These are phyloP conservation scores for Dromococcyx pavoninus DNA, from an alignment of 2,797 vertebrate species.

Conservation along the genomic window DNA sequence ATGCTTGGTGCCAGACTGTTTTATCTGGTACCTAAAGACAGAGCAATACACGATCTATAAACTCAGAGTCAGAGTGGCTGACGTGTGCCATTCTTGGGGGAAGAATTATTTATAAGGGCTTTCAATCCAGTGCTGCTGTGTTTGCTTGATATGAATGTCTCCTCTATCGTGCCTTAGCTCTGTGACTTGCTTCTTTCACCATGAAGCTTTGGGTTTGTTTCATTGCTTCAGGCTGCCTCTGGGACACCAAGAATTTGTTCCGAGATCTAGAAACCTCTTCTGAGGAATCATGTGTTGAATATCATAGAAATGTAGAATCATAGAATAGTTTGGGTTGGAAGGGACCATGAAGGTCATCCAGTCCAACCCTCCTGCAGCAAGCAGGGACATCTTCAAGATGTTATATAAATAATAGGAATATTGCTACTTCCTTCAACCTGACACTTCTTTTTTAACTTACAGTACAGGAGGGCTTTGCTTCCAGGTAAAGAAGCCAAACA, in stretches of 20 bases:
- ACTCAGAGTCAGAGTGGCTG: rapidly evolving
- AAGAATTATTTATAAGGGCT: neutral
- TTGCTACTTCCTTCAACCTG: neutral
- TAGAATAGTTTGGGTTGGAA: too few species aligned
- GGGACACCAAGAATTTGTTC: neutral
- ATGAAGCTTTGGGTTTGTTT: neutral
- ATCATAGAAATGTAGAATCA: neutral
- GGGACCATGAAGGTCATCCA: too few species aligned
- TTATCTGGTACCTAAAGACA: neutral
- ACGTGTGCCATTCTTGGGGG: neutral
- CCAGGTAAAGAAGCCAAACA: neutral
- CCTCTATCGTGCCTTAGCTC: neutral
- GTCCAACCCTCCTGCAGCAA: too few species aligned
- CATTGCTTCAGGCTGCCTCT: neutral
- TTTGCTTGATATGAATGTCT: neutral
- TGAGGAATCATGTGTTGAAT: neutral
- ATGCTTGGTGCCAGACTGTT: neutral
- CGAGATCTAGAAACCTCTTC: neutral
- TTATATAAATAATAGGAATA: neutral
- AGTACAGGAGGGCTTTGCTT: neutral
- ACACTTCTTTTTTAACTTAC: neutral
- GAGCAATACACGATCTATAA: neutral
- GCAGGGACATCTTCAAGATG: too few species aligned
- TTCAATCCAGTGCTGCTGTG: neutral
- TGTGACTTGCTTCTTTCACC: neutral